These are phyloP conservation scores for Catagonus wagneri DNA, from an alignment of 2,113 vertebrate species.

Conservation along the genomic window DNA sequence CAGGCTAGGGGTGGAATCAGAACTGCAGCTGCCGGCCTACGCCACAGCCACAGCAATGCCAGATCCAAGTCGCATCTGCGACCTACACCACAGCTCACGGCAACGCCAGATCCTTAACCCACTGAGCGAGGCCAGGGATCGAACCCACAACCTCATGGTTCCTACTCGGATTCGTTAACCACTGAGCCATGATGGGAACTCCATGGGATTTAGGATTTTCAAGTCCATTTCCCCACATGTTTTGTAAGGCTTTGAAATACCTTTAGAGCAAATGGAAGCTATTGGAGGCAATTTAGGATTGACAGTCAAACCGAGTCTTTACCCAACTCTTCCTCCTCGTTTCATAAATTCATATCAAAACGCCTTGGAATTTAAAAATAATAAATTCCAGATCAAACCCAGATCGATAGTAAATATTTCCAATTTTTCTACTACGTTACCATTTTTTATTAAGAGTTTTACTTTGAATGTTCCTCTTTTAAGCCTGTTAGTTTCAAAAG, in stretches of 20 bases:
- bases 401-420: conserved; percentile 84
- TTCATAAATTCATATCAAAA: conserved; percentile 56
- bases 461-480: conserved; percentile 84
- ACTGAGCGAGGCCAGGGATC: no score
- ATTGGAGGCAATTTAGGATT: conserved; percentile 53
- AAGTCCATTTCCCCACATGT: conserved; percentile 10
- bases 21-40: no score
- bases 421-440: conserved; percentile 82
- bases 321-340: conserved; percentile 39
- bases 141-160: no score
- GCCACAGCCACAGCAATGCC: no score
- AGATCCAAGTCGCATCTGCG: no score
- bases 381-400: conserved; percentile 74
- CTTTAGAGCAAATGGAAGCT: conserved; percentile 67
- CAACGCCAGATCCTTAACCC: no score
- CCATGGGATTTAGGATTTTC: conserved; percentile 42
- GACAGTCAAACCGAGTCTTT: conserved; percentile 60
- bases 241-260: conserved; percentile 65
- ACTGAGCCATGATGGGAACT: no score
- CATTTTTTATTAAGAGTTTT: conserved; percentile 84
- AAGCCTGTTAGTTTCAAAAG: conserved; percentile 83
- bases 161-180: no score
- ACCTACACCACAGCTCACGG: no score
- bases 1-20: no score
- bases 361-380: conserved; percentile 61